Base-by-base conservation (phyloP, 2,888 invertebrate genomes). In the Hyalella azteca region DNA sequence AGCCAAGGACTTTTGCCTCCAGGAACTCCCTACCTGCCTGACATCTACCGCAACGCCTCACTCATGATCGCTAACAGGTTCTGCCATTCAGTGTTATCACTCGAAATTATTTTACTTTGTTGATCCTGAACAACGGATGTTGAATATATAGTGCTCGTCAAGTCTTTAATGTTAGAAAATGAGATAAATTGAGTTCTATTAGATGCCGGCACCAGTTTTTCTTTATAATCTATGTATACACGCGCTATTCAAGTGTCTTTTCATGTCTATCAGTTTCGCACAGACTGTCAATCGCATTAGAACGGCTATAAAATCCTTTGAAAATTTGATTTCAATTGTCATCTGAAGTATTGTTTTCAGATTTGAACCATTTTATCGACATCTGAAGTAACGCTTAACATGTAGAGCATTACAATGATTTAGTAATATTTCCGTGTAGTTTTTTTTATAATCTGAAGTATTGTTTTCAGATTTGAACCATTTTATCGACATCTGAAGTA, bases 61-160 rank as follows among this genome's bases (percentile, higher is more conserved):
- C 66, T 66, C 19, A 36, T 66, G 32, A 66, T 66, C 36, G 22
- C 29, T 19, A 66, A 66, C 66, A 66, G 66, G 66, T 66, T 0
- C 7, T 32, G 19, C 19, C 2, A 13, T 29, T 66, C 66, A 66
- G n/a, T 13, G 32, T 22, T 2, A 9, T 54, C 22, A 9, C 13
- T 3, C 1, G 1, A n/a, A n/a, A 22, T 54, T 54, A 54, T n/a
- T 19, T 13, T 54, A n/a, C 9, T 22, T 45, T 11, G 1, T 15
- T 45, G 11, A 45, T 3, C 1, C 1, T 15, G 19, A 15, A 15
- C 19, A 19, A 15, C 19, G 1, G 1, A 19, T 11, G 13, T 45
- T 3, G 19, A 1, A 11, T 45, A 2, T 2, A 19, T 45, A 3
- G 11, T 45, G 19, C n/a, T n/a, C 3, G 45, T 45, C 11, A 19